Evolutionary conservation across 2,113 vertebrate genomes (phyloP).

Genomic region (Malurus elegans): DNA sequence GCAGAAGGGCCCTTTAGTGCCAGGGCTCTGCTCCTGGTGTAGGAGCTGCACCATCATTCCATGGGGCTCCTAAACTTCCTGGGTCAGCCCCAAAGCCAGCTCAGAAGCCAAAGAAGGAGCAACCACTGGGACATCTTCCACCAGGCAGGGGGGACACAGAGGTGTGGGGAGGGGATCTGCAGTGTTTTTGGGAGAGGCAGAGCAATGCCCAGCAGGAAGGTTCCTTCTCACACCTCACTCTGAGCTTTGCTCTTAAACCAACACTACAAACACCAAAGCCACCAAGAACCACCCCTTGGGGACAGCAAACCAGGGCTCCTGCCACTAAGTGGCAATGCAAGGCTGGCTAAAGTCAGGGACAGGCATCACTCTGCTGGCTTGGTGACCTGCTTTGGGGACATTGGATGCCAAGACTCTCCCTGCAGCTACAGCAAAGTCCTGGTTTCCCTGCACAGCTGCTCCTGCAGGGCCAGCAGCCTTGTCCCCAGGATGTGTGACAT

Average conservation of each 20-base stretch:
- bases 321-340: conserved; percentile 56
- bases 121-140: not conserved
- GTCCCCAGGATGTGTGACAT: not conserved
- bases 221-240: not conserved
- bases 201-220: not conserved
- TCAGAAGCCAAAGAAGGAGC: not conserved
- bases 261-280: not conserved
- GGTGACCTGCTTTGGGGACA: not conserved
- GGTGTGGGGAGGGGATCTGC: not conserved
- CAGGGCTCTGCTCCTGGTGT: not conserved
- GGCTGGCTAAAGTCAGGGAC: not conserved
- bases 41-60: not conserved
- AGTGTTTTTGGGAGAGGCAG: not conserved
- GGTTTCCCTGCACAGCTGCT: not conserved
- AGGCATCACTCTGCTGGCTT: not conserved
- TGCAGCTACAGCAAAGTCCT: not conserved
- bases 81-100: not conserved
- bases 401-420: not conserved
- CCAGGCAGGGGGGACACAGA: accelerated
- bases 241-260: not conserved
- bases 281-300: not conserved
- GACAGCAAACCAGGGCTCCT: not conserved
- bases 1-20: not conserved
- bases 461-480: not conserved
- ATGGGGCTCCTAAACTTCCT: accelerated